A percentile compares a stretch with the other conserved stretches of the same genome.
These are phyloP conservation scores for Lytechinus variegatus DNA, from an alignment of 35 echinoderm and acorn worm species.

Conservation along the genomic window DNA sequence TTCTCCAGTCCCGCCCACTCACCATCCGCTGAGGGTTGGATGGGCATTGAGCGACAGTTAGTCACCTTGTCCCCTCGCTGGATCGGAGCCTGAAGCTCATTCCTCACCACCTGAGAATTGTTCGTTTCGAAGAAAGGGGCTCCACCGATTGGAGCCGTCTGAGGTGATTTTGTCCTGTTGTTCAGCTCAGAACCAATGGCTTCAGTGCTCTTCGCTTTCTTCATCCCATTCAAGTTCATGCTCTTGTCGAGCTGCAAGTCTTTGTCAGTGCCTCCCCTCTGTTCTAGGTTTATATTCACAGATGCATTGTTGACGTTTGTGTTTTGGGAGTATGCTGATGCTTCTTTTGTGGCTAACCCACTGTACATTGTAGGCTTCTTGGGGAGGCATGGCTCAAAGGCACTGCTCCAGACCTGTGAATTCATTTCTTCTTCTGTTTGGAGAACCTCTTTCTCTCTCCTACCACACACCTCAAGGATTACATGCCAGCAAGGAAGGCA, in stretches of 20 bases:
- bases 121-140: not conserved
- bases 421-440: not conserved
- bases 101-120: constrained; percentile 4
- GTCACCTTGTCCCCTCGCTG: constrained; percentile 28
- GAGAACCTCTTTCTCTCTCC: not conserved
- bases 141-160: not conserved
- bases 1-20: not conserved
- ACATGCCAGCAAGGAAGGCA: not conserved
- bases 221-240: not conserved
- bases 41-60: constrained; percentile 15
- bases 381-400: constrained; percentile 47
- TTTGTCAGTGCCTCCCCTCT: not conserved
- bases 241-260: not conserved
- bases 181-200: constrained; percentile 14
- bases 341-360: not conserved
- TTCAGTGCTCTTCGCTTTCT: constrained; percentile 21
- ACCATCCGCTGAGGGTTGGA: not conserved
- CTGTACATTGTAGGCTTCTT: constrained; percentile 1
- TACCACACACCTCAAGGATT: constrained; percentile 1
- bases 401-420: constrained; percentile 46
- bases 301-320: constrained; percentile 15
- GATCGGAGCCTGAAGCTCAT: constrained; percentile 4
- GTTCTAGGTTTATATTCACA: constrained; percentile 22
- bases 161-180: constrained; percentile 7
- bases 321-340: not conserved